Base-by-base conservation (phyloP, 2,888 invertebrate genomes). In the Agrotis puta region DNA sequence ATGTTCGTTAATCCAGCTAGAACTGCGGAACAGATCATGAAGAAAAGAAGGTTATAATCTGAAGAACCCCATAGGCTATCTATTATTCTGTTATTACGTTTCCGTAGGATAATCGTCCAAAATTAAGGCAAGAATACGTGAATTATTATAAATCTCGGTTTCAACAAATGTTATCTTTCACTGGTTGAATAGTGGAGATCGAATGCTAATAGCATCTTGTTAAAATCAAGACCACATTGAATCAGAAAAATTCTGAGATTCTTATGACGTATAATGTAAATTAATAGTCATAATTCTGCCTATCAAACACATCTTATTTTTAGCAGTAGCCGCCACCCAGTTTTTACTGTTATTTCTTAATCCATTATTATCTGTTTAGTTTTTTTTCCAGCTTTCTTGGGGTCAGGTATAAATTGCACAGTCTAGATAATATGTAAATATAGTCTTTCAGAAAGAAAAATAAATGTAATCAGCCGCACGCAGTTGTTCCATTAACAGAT, bases 171-270 rank as follows among this genome's bases (percentile, higher is more conserved):
- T 33, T 47, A 13, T 13, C 3, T 54, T 43, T 13, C 43, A 73
- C 11, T 50, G 14, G 11, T 20, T 20, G 53, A n/a, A 9, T 14
- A 27, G 0, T 13, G n/a, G 43, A 48, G 27, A 48, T 43, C 48
- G 48, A 56, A n/a, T n/a, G 0, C n/a, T 4, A 18, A n/a, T 65
- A 39, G 47, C 33, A 76, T 66, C 27, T 54, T 22, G 13, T 48
- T 48, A 47, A 53, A 74, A 64, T 33, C 13, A 27, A 48, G 43
- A 22, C 20, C 20, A 48, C 48, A 67, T 66, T 43, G 71, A 5
- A 67, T 27, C 45, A 33, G 2, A 53, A 18, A 13, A 54, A 48
- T 27, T 66, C 27, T 22, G 4, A 16, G 7, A 48, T n/a, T 13
- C 39, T 33, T 3, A 48, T 45, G 43, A 67, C 68, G 68, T 39